Evolutionary conservation across 92 coral and sea anemone genomes (phyloP), one percentile per base, ranked within the genome.

Genomic region (Pocillopora meandrina): DNA sequence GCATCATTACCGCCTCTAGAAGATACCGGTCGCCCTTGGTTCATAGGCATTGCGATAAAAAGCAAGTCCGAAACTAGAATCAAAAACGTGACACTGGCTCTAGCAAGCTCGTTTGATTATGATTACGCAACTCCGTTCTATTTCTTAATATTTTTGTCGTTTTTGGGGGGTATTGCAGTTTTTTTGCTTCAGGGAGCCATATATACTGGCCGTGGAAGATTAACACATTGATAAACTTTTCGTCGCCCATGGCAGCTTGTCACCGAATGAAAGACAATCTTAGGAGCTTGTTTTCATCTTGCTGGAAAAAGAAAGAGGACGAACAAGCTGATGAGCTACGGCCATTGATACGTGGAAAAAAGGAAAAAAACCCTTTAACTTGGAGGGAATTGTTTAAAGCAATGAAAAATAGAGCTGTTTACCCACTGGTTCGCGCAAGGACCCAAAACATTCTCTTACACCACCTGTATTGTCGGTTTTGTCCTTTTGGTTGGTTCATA

Each of bases 391-490:
- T 94, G 12, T 70, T 72, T 31, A 55, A 26, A 1, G 92, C 95
- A 13, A 89, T 92, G 92, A 83, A 90, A 23, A 81, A 88, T 67
- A 19, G 90, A 87, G 2, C 62, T 92, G 69, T 67, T 75, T 26
- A 73, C 87, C 18, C 89, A 89, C 72, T 95, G 98, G 99, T 71
- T 95, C 11, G 88, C 84, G 20, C 85, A 88, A n/a, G 92, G 93
- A 17, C 89, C 91, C 33, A 90, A 90, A 60, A 84, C 95, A 2
- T 96, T 95, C 76, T 92, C 98, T 26, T 95, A 94, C 78, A 89
- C 89, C 33, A 94, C 98, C 14, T 88, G 92, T 73, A 95, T 96
- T 52, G 99, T 96, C 16, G 99, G 98, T 6, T 92, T 95, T 58
- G 98, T 91, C 20, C 95, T 96, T 10, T 20, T 96, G 26, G 26